phyloP scores from a whole-genome alignment of 2,888 invertebrate species.

The Drosophila heteroneura region DNA sequence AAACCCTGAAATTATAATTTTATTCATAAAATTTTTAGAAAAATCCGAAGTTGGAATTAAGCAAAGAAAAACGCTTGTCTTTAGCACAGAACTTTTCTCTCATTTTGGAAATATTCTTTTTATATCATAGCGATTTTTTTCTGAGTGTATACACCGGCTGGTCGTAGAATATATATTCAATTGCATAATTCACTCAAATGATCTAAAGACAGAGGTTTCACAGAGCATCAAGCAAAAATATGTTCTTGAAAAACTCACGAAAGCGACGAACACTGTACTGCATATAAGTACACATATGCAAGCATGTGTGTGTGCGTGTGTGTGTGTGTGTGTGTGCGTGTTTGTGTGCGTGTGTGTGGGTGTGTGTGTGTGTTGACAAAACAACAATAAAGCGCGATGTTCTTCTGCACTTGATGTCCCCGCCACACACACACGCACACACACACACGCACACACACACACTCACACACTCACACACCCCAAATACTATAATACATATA shows the following conservation, averaged over 20 bases:
- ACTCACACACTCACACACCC: neutral
- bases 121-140: neutral
- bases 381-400: constrained; percentile 53
- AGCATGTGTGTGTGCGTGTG: neutral
- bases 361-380: constrained; percentile 44
- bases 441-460: too few species aligned
- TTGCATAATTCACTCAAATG: neutral
- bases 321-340: neutral
- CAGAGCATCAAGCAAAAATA: neutral
- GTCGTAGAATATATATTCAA: neutral
- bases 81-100: neutral
- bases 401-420: constrained; percentile 30
- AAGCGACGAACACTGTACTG: constrained; percentile 8
- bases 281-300: neutral
- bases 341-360: constrained; percentile 11
- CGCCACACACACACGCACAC: neutral
- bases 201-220: neutral
- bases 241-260: neutral
- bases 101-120: neutral
- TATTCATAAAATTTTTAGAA: neutral
- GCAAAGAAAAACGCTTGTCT: neutral
- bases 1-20: neutral
- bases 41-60: too few species aligned
- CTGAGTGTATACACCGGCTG: neutral
- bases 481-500: neutral